A percentile compares a stretch with the other conserved stretches of the same genome.
Evolutionary conservation across 2,113 vertebrate species (phyloP).

Genomic region (Arizona elegans): DNA sequence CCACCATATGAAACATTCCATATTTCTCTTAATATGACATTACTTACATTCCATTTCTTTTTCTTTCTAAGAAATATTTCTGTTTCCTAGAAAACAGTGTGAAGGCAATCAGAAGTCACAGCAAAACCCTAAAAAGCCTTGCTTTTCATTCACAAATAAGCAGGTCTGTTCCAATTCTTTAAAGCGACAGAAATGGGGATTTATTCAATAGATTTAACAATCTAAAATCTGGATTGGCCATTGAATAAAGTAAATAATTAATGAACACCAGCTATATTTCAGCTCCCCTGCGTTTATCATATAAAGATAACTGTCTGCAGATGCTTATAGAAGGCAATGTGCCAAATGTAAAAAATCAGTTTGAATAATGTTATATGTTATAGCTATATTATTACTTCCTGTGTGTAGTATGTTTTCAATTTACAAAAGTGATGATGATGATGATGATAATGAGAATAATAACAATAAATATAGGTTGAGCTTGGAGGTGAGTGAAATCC

Average conservation of each 20-base stretch:
- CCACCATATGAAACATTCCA: neutral
- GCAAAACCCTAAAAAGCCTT: neutral
- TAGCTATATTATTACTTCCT: slow-evolving; percentile 66
- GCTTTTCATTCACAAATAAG: neutral
- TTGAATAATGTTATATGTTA: slow-evolving; percentile 56
- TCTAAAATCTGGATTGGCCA: slow-evolving; percentile 26
- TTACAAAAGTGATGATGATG: slow-evolving; percentile 63
- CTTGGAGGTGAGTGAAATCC: slow-evolving; percentile 1
- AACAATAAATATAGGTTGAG: neutral
- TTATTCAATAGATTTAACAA: neutral
- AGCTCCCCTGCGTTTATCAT: slow-evolving; percentile 33
- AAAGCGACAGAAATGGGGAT: slow-evolving; percentile 1
- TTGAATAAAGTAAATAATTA: slow-evolving; percentile 35
- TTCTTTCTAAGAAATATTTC: neutral
- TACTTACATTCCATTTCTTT: neutral
- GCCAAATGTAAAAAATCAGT: slow-evolving; percentile 65
- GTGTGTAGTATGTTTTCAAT: slow-evolving; percentile 66
- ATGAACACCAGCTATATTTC: slow-evolving; percentile 14
- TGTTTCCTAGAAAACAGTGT: neutral
- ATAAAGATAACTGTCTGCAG: slow-evolving; percentile 65
- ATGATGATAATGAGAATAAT: neutral
- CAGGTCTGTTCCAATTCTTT: slow-evolving; percentile 16
- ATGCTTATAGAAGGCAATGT: slow-evolving; percentile 60
- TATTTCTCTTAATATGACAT: neutral
- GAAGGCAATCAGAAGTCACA: neutral